Evolutionary conservation across 2,888 invertebrate species (phyloP).

Genomic region (Sinodicranocentrus sp.): DNA sequence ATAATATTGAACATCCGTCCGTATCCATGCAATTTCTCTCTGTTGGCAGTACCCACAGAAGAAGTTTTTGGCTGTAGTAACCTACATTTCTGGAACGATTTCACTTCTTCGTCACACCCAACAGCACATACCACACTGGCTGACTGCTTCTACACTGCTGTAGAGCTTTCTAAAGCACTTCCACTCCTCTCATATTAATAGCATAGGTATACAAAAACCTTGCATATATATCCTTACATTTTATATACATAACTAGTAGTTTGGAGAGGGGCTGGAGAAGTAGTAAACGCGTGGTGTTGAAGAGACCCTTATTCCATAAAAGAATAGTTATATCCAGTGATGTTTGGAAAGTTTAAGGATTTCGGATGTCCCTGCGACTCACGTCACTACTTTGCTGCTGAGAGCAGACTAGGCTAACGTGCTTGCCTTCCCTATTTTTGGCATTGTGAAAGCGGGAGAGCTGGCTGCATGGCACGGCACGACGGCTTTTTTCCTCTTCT

Average conservation of each 20-base stretch:
- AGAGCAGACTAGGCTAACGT: slow-evolving; percentile 32
- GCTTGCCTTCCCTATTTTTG: slow-evolving; percentile 44
- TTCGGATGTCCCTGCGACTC: slow-evolving; percentile 68
- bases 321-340: slow-evolving; percentile 39
- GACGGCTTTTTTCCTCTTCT: slow-evolving; percentile 31
- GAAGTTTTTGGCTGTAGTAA: slow-evolving; percentile 42
- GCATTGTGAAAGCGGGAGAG: slow-evolving; percentile 57
- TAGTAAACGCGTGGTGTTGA: slow-evolving; percentile 7
- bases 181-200: neutral
- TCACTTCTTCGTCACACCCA: slow-evolving; percentile 67
- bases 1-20: neutral
- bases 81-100: slow-evolving; percentile 64
- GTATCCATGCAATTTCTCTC: slow-evolving; percentile 4
- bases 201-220: neutral
- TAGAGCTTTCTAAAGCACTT: slow-evolving; percentile 34
- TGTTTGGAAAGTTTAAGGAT: slow-evolving; percentile 67
- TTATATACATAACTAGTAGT: neutral
- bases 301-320: slow-evolving; percentile 37
- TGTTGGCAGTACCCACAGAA: neutral
- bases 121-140: slow-evolving; percentile 51
- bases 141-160: slow-evolving; percentile 12
- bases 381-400: slow-evolving; percentile 53
- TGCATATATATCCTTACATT: neutral
- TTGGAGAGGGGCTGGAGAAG: neutral
- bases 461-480: slow-evolving; percentile 47